Base-by-base conservation (phyloP, 2,888 invertebrate genomes). In the Drosophila helvetica region DNA sequence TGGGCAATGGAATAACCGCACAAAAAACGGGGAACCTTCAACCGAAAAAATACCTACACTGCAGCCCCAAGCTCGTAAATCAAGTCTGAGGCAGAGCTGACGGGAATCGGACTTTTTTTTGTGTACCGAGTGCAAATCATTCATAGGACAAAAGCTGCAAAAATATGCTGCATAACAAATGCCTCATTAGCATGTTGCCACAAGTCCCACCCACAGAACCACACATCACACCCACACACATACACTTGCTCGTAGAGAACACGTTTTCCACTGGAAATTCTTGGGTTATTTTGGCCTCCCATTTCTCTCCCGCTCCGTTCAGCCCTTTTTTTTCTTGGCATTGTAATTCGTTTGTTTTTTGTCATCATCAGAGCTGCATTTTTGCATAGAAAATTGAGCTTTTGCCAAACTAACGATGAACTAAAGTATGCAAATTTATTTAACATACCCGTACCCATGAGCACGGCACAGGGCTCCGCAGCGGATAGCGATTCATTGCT, bases 391-490 rank as follows among this genome's bases (percentile, higher is more conserved):
- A 78, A 88, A 89, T 88, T 88, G 84, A 88, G 80, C 86, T 88
- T 88, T 89, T 89, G 86, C 88, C 84, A 86, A 87, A 89, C 89
- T 89, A 89, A 87, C 86, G 78, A 81, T 77, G 78, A 86, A 83
- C 81, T 83, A 76, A 79, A 80, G 85, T 79, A 79, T 79, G 86
- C 79, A 88, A 83, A 89, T 87, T 80, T 86, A 81, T 89, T 89
- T 86, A 88, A 83, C 88, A 85, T 79, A 74, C 81, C 78, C 60
- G 54, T 57, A 62, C 58, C 70, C 68, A 67, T 38, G 38, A 38
- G 7, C 15, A 38, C 6, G 15, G 38, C 15, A 7, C 38, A 38
- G 6, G 38, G 38, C n/a, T n/a, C 38, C 6, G 38, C 55, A 69
- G 18, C 19, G 22, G n/a, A 65, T 27, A 48, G 33, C 27, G 52